Evolutionary conservation across 2,888 invertebrate genomes (phyloP).

Genomic region (Rotaria socialis): DNA sequence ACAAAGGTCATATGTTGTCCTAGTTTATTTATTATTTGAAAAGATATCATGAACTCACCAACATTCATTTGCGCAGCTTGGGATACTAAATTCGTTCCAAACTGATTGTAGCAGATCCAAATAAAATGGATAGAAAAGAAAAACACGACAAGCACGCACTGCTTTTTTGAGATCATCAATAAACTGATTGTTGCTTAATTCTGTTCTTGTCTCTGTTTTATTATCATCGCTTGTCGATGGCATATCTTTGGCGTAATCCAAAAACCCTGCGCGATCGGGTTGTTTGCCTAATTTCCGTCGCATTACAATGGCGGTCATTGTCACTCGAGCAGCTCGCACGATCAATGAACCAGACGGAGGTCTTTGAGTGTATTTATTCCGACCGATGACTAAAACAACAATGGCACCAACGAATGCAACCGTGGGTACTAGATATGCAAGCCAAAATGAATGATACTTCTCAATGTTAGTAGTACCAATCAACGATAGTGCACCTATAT

Average conservation of each 20-base stretch:
- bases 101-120: not conserved
- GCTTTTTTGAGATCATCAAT: not conserved
- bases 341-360: slow-evolving; percentile 3
- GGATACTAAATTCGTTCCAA: not conserved
- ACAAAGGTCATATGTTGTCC: too few species aligned
- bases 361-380: not conserved
- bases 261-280: not conserved
- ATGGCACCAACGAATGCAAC: not conserved
- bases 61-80: not conserved
- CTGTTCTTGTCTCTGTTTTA: not conserved
- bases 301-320: not conserved
- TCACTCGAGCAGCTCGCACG: not conserved
- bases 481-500: not conserved
- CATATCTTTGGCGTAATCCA: not conserved
- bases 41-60: not conserved
- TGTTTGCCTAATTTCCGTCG: not conserved
- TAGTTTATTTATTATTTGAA: too few species aligned
- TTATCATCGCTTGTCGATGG: not conserved
- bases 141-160: not conserved
- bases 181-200: not conserved
- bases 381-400: not conserved
- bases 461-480: not conserved
- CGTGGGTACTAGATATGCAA: not conserved
- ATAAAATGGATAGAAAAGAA: not conserved
- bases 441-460: not conserved